phyloP scores from a whole-genome alignment of 2,797 vertebrate genomes.

The Anniella stebbinsi region DNA sequence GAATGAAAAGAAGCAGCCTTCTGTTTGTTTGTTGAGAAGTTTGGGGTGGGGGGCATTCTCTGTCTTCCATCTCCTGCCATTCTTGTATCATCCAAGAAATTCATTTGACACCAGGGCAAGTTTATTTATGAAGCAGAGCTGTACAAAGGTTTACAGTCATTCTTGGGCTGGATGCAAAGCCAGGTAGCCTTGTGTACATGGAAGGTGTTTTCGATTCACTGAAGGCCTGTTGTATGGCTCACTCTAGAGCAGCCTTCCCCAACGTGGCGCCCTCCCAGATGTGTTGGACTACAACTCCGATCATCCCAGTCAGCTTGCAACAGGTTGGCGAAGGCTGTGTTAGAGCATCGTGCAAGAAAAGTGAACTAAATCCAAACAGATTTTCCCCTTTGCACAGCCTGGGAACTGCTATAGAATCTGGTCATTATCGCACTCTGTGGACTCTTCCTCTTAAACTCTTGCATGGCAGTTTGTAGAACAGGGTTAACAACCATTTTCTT shows the following conservation, averaged over 20 bases:
- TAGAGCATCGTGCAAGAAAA: neutral
- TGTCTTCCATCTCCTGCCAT: constrained; percentile 26
- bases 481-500: neutral
- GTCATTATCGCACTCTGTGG: neutral
- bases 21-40: neutral
- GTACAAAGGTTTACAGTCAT: neutral
- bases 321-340: no score
- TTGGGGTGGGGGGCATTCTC: neutral
- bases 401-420: neutral
- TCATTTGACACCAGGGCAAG: neutral
- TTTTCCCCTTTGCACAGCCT: neutral
- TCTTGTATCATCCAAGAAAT: constrained; percentile 30
- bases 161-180: neutral
- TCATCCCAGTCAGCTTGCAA: no score
- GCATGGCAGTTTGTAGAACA: neutral
- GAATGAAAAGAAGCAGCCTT: constrained; percentile 27
- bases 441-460: neutral
- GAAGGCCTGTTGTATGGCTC: neutral
- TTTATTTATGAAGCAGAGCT: neutral
- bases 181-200: neutral
- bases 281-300: no score
- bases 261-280: no score
- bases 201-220: neutral
- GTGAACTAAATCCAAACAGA: neutral
- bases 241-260: neutral